Percentiles rank a stretch among this genome's conserved stretches.
These are phyloP conservation scores for Pristiophorus japonicus DNA, from an alignment of 2,113 vertebrate genomes.

Conservation along the genomic window DNA sequence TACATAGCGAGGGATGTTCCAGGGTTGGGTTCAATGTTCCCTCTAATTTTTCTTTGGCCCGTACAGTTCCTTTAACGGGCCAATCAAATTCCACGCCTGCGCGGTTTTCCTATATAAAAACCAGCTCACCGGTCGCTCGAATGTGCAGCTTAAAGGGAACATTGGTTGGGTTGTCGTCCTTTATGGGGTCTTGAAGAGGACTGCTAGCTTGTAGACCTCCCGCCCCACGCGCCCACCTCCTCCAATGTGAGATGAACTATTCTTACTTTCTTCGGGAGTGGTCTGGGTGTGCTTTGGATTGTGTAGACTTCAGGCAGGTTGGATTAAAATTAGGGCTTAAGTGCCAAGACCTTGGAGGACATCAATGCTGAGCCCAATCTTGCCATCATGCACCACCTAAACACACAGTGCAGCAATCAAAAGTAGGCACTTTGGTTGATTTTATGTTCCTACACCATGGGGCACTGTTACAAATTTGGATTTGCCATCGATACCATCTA, in stretches of 20 bases:
- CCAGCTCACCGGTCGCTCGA: too few species aligned
- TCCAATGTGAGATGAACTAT: neutral
- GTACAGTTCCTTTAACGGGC: too few species aligned
- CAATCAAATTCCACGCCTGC: too few species aligned
- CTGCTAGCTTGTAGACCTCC: neutral
- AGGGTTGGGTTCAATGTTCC: too few species aligned
- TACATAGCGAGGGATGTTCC: neutral
- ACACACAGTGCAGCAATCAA: neutral
- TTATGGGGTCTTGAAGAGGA: neutral
- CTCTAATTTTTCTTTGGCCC: too few species aligned
- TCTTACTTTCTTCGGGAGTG: neutral
- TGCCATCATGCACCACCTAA: neutral
- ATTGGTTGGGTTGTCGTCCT: neutral
- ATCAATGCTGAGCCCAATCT: neutral
- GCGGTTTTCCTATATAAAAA: too few species aligned
- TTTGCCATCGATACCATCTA: neutral
- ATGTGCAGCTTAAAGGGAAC: too few species aligned
- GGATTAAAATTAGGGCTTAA: neutral
- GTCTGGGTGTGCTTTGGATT: neutral
- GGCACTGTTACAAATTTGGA: neutral
- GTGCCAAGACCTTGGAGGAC: neutral
- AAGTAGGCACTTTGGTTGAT: neutral
- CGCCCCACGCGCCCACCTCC: too few species aligned
- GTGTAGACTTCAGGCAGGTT: neutral
- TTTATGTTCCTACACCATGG: neutral